Percentiles rank a stretch among this genome's conserved stretches.
These are phyloP conservation scores for Blastomussa wellsi DNA, from an alignment of 92 coral and sea anemone genomes.

Conservation along the genomic window DNA sequence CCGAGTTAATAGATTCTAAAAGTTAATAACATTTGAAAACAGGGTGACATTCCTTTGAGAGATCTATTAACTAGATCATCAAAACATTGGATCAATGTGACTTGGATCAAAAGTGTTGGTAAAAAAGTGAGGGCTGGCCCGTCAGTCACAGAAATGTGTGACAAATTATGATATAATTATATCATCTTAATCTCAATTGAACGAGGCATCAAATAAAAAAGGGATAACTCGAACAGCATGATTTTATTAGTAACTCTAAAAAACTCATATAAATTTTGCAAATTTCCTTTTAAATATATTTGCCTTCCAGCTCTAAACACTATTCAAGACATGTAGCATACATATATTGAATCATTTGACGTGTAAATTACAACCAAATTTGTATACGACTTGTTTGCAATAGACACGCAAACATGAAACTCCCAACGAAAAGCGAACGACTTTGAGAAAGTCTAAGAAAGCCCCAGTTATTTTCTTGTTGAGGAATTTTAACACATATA, in stretches of 20 bases:
- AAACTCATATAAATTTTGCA: not conserved
- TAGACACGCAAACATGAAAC: not conserved
- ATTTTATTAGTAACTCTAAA: not conserved
- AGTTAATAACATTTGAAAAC: too few relatives aligned
- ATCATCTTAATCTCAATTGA: not conserved
- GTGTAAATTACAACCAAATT: not conserved
- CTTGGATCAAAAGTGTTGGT: not conserved
- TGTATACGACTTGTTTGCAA: not conserved
- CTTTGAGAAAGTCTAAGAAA: too few relatives aligned
- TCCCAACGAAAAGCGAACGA: not conserved
- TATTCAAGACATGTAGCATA: not conserved
- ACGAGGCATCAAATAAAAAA: not conserved
- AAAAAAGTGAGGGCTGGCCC: not conserved
- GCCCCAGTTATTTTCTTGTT: not conserved
- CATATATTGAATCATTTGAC: not conserved
- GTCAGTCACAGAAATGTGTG: not conserved
- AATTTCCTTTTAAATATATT: not conserved
- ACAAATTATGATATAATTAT: not conserved
- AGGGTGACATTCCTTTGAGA: too few relatives aligned
- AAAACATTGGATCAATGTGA: not conserved
- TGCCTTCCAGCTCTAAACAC: not conserved
- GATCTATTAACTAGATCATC: too few relatives aligned
- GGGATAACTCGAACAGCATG: not conserved
- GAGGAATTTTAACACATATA: conserved; percentile 5
- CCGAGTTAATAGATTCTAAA: too few relatives aligned